phyloP scores from a whole-genome alignment of 2,797 vertebrate genomes.

The Falco cherrug region DNA sequence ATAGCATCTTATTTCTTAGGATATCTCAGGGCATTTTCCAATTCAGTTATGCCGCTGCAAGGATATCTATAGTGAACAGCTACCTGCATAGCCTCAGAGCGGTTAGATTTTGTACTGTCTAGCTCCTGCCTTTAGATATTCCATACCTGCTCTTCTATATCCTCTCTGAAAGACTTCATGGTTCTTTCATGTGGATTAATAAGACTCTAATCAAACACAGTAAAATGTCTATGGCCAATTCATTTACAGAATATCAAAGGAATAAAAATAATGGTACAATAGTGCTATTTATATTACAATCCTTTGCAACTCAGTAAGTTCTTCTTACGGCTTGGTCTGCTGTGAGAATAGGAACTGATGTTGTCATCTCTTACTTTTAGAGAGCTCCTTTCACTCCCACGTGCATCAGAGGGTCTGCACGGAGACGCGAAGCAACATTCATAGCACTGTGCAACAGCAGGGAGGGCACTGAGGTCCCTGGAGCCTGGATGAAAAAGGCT shows the following conservation, averaged over 20 bases:
- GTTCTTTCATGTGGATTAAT: background rate
- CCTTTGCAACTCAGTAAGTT: background rate
- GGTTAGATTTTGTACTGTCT: background rate
- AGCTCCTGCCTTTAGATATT: background rate
- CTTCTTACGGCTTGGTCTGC: background rate
- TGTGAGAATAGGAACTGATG: background rate
- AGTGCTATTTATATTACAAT: background rate
- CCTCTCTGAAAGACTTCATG: background rate
- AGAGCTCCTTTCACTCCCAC: background rate
- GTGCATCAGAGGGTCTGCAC: background rate
- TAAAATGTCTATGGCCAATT: conserved; percentile 24
- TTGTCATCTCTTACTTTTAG: background rate
- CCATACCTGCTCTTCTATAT: background rate
- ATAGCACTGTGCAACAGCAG: background rate
- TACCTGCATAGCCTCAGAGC: background rate
- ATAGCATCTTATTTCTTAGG: background rate
- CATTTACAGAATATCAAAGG: conserved; percentile 9
- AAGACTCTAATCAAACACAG: conserved; percentile 7
- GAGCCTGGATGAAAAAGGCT: background rate
- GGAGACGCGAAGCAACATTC: background rate
- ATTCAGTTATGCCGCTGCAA: background rate
- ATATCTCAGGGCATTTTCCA: background rate
- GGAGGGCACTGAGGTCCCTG: background rate
- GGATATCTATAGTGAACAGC: background rate
- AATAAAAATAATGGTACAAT: background rate